Evolutionary conservation across 35 echinoderm and acorn worm genomes (phyloP).

Genomic region (Apostichopus californicus): DNA sequence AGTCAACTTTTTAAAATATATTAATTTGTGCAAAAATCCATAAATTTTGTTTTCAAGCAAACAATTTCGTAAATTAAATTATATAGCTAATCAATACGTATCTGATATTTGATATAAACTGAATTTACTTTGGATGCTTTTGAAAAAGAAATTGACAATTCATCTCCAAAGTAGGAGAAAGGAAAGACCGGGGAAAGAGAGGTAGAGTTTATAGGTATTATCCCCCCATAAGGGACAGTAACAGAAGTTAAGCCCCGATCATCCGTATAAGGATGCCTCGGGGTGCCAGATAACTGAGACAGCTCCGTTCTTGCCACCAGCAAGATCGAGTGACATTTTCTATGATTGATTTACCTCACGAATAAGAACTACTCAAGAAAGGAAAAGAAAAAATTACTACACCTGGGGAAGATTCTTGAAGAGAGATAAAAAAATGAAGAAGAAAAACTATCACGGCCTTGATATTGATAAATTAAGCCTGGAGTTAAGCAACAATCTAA

Average conservation of each 20-base stretch:
- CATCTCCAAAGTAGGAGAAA: slow-evolving; percentile 15
- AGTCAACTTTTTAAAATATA: slow-evolving; percentile 39
- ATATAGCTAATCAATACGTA: slow-evolving; percentile 39
- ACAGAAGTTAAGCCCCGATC: slow-evolving; percentile 47
- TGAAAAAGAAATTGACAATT: slow-evolving; percentile 1
- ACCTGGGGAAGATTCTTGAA: slow-evolving; percentile 29
- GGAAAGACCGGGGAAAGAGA: neutral
- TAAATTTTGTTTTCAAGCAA: slow-evolving; percentile 6
- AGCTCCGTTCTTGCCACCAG: slow-evolving; percentile 25
- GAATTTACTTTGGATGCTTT: slow-evolving; percentile 25
- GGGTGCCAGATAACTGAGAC: slow-evolving; percentile 15
- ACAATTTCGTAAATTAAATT: slow-evolving; percentile 44
- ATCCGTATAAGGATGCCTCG: neutral
- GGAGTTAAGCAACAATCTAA: slow-evolving; percentile 49
- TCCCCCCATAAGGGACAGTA: slow-evolving; percentile 48
- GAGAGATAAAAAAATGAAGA: too few relatives aligned
- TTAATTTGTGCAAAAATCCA: slow-evolving; percentile 34
- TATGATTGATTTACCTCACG: slow-evolving; percentile 26
- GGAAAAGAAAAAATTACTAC: neutral
- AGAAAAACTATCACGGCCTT: slow-evolving; percentile 34
- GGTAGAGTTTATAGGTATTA: slow-evolving; percentile 30
- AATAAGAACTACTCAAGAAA: neutral
- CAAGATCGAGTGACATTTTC: slow-evolving; percentile 27
- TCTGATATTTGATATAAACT: slow-evolving; percentile 46
- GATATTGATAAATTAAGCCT: slow-evolving; percentile 54